Evolutionary conservation across 1,140 invertebrate genomes (phyloP).

Genomic region (Danaus plexippus): DNA sequence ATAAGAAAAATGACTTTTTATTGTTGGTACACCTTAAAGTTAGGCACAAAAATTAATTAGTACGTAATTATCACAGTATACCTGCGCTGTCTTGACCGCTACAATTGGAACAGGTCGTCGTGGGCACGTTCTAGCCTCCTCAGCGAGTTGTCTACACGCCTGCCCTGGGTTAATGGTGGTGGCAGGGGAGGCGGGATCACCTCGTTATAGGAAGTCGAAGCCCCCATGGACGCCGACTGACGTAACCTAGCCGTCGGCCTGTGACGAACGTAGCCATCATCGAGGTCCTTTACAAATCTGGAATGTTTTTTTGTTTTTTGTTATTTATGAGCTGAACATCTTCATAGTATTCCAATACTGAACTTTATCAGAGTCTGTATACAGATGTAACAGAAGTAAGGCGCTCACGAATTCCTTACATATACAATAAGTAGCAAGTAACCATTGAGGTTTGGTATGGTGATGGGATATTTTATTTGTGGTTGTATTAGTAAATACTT

Average conservation of each 20-base stretch:
- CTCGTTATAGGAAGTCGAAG: constrained; percentile 58
- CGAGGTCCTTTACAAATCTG: constrained; percentile 73
- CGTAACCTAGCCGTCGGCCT: constrained; percentile 71
- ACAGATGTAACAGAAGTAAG: too few species aligned
- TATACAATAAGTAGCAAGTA: too few species aligned
- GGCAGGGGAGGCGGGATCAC: constrained; percentile 62
- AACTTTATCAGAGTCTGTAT: too few species aligned
- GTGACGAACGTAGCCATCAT: constrained; percentile 70
- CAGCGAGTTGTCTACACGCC: constrained; percentile 82
- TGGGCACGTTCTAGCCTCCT: constrained; percentile 86
- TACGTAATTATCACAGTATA: not conserved
- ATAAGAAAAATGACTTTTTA: too few species aligned
- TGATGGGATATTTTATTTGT: too few species aligned
- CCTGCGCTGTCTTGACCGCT: constrained; percentile 74
- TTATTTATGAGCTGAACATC: too few species aligned
- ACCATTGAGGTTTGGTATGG: too few species aligned
- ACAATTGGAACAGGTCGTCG: constrained; percentile 92
- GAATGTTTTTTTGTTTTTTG: constrained; percentile 18
- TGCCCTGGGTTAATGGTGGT: constrained; percentile 81
- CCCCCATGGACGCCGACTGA: constrained; percentile 71
- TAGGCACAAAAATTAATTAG: too few species aligned
- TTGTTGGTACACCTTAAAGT: too few species aligned
- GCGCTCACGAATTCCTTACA: too few species aligned
- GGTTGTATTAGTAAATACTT: too few species aligned
- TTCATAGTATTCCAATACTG: too few species aligned